A percentile compares a stretch with the other conserved stretches of the same genome.
These are phyloP conservation scores for Helleia helle DNA, from an alignment of 2,888 invertebrate genomes.

Conservation along the genomic window DNA sequence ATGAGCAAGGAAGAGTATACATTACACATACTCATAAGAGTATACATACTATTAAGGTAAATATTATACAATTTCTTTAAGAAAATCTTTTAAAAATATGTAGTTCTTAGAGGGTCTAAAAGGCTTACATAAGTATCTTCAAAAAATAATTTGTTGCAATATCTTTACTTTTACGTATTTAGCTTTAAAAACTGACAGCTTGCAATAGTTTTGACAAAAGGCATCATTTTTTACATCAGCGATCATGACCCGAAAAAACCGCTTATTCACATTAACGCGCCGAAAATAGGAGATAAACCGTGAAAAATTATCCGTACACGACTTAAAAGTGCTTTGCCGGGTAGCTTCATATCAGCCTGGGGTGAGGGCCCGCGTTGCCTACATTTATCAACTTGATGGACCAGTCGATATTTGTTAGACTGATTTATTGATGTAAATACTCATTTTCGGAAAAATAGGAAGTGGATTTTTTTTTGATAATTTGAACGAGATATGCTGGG, in stretches of 20 bases:
- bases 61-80: too few species aligned
- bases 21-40: too few species aligned
- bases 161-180: too few species aligned
- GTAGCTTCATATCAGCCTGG: slow-evolving; percentile 24
- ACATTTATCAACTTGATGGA: slow-evolving; percentile 61
- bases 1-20: too few species aligned
- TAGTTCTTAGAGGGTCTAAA: too few species aligned
- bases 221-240: slow-evolving; percentile 2
- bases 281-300: slow-evolving; percentile 40
- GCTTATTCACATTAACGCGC: slow-evolving; percentile 15
- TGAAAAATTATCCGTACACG: slow-evolving; percentile 57
- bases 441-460: slow-evolving; percentile 21
- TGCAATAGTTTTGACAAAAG: slow-evolving; percentile 9
- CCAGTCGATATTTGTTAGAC: slow-evolving; percentile 40
- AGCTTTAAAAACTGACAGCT: too few species aligned
- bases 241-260: slow-evolving; percentile 11
- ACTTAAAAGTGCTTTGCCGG: slow-evolving; percentile 41
- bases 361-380: slow-evolving; percentile 40
- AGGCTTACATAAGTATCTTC: too few species aligned
- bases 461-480: too few species aligned
- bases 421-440: slow-evolving; percentile 57
- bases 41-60: too few species aligned
- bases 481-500: too few species aligned
- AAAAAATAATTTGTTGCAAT: too few species aligned
- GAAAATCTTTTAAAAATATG: too few species aligned